phyloP scores from a whole-genome alignment of 2,113 vertebrate genomes.

The Xyliphius kryptos region DNA sequence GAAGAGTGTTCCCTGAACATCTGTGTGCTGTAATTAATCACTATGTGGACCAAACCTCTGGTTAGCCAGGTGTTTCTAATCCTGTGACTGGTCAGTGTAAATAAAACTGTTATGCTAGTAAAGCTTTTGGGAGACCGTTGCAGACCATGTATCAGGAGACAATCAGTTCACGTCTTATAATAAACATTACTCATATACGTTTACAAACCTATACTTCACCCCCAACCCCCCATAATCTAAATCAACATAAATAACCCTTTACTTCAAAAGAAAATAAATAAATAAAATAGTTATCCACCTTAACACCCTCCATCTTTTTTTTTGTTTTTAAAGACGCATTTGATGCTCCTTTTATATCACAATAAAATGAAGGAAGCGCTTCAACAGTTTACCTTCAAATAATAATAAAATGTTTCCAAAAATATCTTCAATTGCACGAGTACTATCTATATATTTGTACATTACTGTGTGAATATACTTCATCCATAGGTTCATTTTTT shows the following conservation, averaged over 20 bases:
- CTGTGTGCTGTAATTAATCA: too few species aligned
- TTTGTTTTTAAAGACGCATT: slow-evolving; percentile 32
- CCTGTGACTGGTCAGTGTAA: too few species aligned
- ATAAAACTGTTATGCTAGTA: too few species aligned
- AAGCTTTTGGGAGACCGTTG: too few species aligned
- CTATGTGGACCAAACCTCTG: too few species aligned
- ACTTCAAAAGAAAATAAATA: slow-evolving; percentile 36
- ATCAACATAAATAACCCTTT: slow-evolving; percentile 31
- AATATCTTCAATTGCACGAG: slow-evolving; percentile 57
- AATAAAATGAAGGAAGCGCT: slow-evolving; percentile 44
- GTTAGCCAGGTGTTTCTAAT: too few species aligned
- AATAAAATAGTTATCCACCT: slow-evolving; percentile 22
- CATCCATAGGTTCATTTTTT: slow-evolving; percentile 70
- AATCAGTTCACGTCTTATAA: too few species aligned
- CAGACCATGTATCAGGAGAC: too few species aligned
- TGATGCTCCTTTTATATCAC: slow-evolving; percentile 10
- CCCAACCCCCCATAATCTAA: too few species aligned
- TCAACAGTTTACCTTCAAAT: slow-evolving; percentile 52
- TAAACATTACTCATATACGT: too few species aligned
- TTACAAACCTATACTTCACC: too few species aligned
- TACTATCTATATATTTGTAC: slow-evolving; percentile 48
- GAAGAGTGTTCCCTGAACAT: too few species aligned
- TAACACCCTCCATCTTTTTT: slow-evolving; percentile 21
- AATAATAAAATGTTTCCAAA: slow-evolving; percentile 82
- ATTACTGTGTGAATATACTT: slow-evolving; percentile 66